A percentile compares a stretch with the other conserved stretches of the same genome.
phyloP scores from a whole-genome alignment of 2,888 invertebrate genomes.

The Dynastes hyllus region DNA sequence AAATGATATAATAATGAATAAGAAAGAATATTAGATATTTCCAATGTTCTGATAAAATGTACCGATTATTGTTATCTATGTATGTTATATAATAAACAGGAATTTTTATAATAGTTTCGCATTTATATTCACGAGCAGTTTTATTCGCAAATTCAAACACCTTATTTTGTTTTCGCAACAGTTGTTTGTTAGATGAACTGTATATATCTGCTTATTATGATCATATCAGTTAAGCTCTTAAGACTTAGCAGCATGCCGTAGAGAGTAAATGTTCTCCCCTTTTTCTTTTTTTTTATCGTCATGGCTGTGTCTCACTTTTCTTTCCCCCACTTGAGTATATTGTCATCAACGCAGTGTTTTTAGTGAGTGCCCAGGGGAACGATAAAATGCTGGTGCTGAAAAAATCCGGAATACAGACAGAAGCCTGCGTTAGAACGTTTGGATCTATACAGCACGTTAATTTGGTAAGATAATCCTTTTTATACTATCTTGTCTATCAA shows the following conservation, averaged over 20 bases:
- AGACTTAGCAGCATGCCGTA: conserved; percentile 34
- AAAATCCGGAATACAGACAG: conserved; percentile 62
- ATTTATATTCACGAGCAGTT: no score
- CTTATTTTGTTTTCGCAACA: neutral
- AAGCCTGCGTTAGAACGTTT: conserved; percentile 59
- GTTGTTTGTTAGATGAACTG: neutral
- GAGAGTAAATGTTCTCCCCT: conserved; percentile 17
- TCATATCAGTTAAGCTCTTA: neutral
- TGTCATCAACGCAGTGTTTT: conserved; percentile 48
- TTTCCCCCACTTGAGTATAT: conserved; percentile 10
- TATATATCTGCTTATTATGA: conserved; percentile 2
- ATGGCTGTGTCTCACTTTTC: conserved; percentile 43
- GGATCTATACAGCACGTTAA: conserved; percentile 55
- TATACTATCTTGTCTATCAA: neutral
- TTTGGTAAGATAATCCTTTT: conserved; percentile 47
- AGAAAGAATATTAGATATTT: no score
- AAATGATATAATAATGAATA: no score
- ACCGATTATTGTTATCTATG: no score
- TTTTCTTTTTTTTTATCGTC: conserved; percentile 23
- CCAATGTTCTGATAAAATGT: no score
- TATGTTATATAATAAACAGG: neutral
- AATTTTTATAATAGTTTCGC: no score
- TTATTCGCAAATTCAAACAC: neutral
- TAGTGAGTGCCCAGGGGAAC: conserved; percentile 48
- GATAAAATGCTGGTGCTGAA: conserved; percentile 63